Evolutionary conservation across 1,140 invertebrate species (phyloP).

Genomic region (Ylistrum balloti): DNA sequence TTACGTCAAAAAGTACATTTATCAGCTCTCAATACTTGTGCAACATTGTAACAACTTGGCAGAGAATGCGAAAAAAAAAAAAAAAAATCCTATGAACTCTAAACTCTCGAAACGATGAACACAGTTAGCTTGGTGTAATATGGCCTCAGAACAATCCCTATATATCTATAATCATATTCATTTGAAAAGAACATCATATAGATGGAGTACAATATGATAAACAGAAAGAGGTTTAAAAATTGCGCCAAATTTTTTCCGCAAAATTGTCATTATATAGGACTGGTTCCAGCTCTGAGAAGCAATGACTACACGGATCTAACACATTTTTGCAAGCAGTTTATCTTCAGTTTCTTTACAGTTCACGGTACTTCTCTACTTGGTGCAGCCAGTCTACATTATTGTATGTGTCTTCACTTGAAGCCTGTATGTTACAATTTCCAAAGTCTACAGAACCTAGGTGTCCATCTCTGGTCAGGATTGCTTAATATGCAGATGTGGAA

Average conservation of each 20-base stretch:
- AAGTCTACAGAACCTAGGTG: neutral
- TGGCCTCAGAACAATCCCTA: neutral
- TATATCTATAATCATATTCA: neutral
- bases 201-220: neutral
- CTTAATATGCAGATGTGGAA: conserved; percentile 25
- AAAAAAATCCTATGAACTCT: neutral
- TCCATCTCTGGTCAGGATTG: neutral
- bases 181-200: neutral
- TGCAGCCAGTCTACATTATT: too few relatives aligned
- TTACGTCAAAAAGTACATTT: neutral
- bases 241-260: neutral
- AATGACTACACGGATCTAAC: neutral
- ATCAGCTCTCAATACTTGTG: neutral
- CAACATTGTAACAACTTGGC: neutral
- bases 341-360: neutral
- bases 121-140: neutral
- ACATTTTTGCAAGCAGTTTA: neutral
- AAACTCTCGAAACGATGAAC: neutral
- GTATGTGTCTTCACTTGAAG: too few relatives aligned
- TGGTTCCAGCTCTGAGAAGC: neutral
- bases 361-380: too few relatives aligned
- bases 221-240: neutral
- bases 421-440: neutral
- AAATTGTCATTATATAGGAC: neutral
- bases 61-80: neutral